Evolutionary conservation across 2,113 vertebrate species (phyloP), one percentile per base, ranked within the genome.

Genomic region (Cheilinus undulatus): DNA sequence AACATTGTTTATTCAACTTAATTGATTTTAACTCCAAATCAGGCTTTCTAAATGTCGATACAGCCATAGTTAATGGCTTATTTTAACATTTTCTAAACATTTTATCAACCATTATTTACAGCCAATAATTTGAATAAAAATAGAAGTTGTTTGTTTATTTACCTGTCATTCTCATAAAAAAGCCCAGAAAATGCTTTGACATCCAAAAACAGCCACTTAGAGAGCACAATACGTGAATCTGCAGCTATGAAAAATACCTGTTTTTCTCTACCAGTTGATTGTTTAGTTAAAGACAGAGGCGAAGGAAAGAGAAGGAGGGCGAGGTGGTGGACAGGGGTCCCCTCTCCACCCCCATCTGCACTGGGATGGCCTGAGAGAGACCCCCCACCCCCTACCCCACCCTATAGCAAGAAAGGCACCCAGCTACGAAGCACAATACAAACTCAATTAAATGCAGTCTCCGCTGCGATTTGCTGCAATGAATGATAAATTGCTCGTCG

Each of bases 381-480:
- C 63, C 22, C 54, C 32, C 69, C 17, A 15, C 66, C 20, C 20
- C 7, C 40, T 11, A 60, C 56, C 76, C 68, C 65, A 59, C 80
- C 78, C 78, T 75, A 77, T 75, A 82, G 83, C 53, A 45, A 85
- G 67, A 70, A 42, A 81, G 82, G 83, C 83, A 87, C 84, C 90
- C 88, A 91, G 88, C 86, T 69, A 92, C 66, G 82, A 90, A 91
- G 90, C 66, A 88, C 86, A 94, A 89, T 88, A 86, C 86, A 88
- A 86, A 86, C 81, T 89, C 89, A 90, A 89, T 91, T 89, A 91
- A 92, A 91, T 81, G 76, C 84, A 82, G 77, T 89, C 89, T 90
- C 82, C 49, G 67, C 89, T 86, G 85, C 70, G 86, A 91, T 90
- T 92, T 89, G 87, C 59, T 12, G 89, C 85, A 91, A 91, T 84